phyloP scores from a whole-genome alignment of 2,797 vertebrate genomes.

The Aulostomus chinensis region DNA sequence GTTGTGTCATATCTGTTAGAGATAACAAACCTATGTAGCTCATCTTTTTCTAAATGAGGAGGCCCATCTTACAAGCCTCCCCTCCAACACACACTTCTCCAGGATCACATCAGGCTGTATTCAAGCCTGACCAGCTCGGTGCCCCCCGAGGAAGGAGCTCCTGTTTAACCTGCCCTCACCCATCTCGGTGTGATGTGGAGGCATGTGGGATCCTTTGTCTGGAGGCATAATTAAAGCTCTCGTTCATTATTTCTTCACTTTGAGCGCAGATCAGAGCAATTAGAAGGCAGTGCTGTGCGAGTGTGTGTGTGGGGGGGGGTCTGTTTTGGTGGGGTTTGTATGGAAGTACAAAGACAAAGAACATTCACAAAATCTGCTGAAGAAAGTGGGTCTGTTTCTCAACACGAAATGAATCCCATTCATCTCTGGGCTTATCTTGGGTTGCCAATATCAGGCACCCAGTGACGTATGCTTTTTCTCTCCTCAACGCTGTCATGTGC shows the following conservation, averaged over 20 bases:
- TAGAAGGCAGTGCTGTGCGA: conserved; percentile 55
- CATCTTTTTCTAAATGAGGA: conserved; percentile 25
- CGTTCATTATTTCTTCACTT: conserved; percentile 76
- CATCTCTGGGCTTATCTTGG: conserved; percentile 55
- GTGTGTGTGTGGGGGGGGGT: conserved; percentile 4
- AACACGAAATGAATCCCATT: conserved; percentile 58
- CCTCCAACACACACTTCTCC: background rate
- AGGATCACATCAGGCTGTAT: conserved; percentile 34
- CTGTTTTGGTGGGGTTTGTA: conserved; percentile 19
- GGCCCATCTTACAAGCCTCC: conserved; percentile 16
- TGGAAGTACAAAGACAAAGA: conserved; percentile 16
- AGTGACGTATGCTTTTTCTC: conserved; percentile 55
- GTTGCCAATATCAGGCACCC: conserved; percentile 59
- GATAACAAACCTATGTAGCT: conserved; percentile 68
- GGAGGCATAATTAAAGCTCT: conserved; percentile 74
- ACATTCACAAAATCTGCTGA: conserved; percentile 18
- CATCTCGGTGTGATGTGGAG: conserved; percentile 42
- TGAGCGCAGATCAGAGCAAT: conserved; percentile 75
- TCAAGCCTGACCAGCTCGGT: conserved; percentile 42
- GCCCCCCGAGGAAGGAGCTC: conserved; percentile 36
- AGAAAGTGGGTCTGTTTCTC: conserved; percentile 4
- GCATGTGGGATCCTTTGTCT: conserved; percentile 66
- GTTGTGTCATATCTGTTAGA: conserved; percentile 77
- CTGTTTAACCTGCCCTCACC: conserved; percentile 67
- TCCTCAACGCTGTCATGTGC: conserved; percentile 51